Evolutionary conservation across 2,888 invertebrate species (phyloP), one percentile per base, ranked within the genome.

Genomic region (Tachina fera): DNA sequence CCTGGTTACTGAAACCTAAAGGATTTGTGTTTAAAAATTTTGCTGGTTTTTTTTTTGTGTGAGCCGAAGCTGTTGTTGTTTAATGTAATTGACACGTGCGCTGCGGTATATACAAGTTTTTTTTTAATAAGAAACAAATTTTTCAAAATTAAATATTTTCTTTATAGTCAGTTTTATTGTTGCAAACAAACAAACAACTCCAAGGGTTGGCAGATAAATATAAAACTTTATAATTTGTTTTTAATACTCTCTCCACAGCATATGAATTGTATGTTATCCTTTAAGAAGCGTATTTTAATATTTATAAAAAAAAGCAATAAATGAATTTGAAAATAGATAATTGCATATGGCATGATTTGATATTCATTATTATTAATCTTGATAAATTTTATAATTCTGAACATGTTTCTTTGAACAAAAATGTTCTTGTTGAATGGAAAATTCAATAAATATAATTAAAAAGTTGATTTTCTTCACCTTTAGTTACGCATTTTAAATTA

Each of bases 31-130:
- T 67, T 60, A 4, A 49, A 76, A 61, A 56, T 49, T 75, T 76
- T 53, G 41, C 47, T 72, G 74, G 22, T 68, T 56, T 45, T 45
- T 78, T 41, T 61, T 10, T 61, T 88, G 65, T 72, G 49, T 67
- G 71, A 71, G 22, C 53, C 16, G 58, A 31, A 39, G 49, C 19
- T 58, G 43, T 53, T 60, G 13, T 47, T 63, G 70, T 71, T 51
- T 19, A 65, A 72, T 89, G 88, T 89, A 88, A 79, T 87, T 87
- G 91, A 88, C 91, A 91, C 91, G 91, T 91, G 91, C 91, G 87
- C 88, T 89, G 87, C 82, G 88, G 88, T 87, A 80, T 74, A 84
- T 87, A 31, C 31, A 31, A 31, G 31, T 6, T 31, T 31, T 31
- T 31, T 31, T 88, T 89, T 89, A 90, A 90, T 90, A 90, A 90